These are phyloP conservation scores for Holothuria scabra DNA, from an alignment of 53 echinoderm and acorn worm genomes.

Conservation along the genomic window DNA sequence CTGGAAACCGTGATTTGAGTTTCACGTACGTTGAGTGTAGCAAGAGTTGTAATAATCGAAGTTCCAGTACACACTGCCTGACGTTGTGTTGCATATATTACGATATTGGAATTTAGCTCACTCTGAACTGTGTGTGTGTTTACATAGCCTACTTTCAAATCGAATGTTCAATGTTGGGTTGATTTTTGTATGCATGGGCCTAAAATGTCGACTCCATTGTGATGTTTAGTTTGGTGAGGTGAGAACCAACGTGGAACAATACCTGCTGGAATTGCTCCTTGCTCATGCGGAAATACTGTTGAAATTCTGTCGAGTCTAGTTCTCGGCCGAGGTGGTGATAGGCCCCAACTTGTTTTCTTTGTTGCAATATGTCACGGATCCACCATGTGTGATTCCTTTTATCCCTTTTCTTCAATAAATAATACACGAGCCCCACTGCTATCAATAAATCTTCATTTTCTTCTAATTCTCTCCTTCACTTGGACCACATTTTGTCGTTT, in stretches of 20 bases:
- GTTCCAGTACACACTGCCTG: too few relatives aligned
- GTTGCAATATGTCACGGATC: conserved; percentile 24
- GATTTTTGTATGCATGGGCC: too few relatives aligned
- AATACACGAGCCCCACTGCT: too few relatives aligned
- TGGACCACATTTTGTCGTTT: background rate
- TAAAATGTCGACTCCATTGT: too few relatives aligned
- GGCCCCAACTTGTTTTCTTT: conserved; percentile 23
- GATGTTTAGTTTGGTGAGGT: background rate
- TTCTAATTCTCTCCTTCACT: background rate
- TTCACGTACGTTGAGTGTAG: too few relatives aligned
- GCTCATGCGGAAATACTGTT: conserved; percentile 27
- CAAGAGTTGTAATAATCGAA: too few relatives aligned
- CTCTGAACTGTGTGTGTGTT: too few relatives aligned
- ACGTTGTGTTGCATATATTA: too few relatives aligned
- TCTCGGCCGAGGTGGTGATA: conserved; percentile 16
- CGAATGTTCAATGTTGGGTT: too few relatives aligned
- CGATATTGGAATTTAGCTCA: too few relatives aligned
- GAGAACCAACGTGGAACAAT: background rate
- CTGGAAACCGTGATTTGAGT: too few relatives aligned
- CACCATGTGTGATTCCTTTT: conserved; percentile 21
- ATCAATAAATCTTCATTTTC: background rate
- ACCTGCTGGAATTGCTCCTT: conserved; percentile 22
- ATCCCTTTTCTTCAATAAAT: background rate
- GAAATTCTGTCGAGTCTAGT: conserved; percentile 27
- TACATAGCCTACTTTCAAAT: too few relatives aligned